Percentiles rank a stretch among this genome's conserved stretches.
Conservation (phyloP, 2,888 invertebrate genomes). For the Nomada ferruginata region DNA sequence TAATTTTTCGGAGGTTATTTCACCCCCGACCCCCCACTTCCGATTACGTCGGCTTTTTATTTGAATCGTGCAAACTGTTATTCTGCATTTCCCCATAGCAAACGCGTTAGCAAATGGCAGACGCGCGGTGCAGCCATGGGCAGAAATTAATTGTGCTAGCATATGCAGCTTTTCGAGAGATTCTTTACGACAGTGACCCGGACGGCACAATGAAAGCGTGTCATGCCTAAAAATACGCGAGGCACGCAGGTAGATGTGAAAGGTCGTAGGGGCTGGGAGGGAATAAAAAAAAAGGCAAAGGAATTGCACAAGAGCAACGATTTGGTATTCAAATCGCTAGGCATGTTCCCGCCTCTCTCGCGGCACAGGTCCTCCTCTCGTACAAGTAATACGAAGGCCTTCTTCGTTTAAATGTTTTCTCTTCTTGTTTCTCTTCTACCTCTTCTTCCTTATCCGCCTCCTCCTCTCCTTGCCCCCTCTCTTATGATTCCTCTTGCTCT, state of each 20-base stretch:
- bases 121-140: not conserved
- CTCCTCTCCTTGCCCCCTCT: not conserved
- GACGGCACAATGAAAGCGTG: constrained; percentile 73
- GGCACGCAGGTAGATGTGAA: constrained; percentile 74
- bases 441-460: constrained; percentile 4
- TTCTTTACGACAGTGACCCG: constrained; percentile 48
- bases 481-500: constrained; percentile 19
- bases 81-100: not conserved
- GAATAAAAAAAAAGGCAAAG: constrained; percentile 60
- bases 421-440: constrained; percentile 44
- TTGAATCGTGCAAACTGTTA: not conserved
- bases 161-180: constrained; percentile 41
- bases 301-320: constrained; percentile 76
- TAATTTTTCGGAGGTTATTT: no score
- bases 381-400: constrained; percentile 44
- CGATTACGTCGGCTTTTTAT: not conserved
- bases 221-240: constrained; percentile 80
- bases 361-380: constrained; percentile 50
- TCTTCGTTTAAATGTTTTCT: constrained; percentile 56
- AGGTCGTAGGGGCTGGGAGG: constrained; percentile 64
- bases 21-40: not conserved
- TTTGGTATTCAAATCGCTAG: constrained; percentile 80
- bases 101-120: not conserved
- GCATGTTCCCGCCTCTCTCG: constrained; percentile 69
- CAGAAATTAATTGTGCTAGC: constrained; percentile 3